phyloP scores from a whole-genome alignment of 1,140 invertebrate genomes.

The Diabrotica undecimpunctata region DNA sequence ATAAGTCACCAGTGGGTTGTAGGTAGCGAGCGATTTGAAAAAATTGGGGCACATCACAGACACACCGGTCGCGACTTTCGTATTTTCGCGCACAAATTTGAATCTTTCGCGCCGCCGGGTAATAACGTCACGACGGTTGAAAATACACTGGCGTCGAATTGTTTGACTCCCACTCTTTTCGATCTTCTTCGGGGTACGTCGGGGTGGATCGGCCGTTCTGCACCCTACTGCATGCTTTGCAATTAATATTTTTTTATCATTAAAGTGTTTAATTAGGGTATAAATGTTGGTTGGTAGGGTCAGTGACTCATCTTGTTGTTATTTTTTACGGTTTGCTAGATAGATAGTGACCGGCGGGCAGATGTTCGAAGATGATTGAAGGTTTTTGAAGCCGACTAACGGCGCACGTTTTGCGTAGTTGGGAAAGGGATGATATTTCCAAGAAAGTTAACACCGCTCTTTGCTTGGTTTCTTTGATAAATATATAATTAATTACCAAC shows the following conservation, averaged over 20 bases:
- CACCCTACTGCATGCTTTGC: constrained; percentile 44
- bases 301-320: constrained; percentile 38
- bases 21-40: neutral
- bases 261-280: constrained; percentile 45
- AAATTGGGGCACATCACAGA: neutral
- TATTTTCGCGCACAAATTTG: constrained; percentile 17
- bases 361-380: neutral
- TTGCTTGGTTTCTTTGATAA: too few species aligned
- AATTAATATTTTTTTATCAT: constrained; percentile 48
- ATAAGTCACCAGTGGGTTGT: too few species aligned
- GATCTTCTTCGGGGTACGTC: constrained; percentile 27
- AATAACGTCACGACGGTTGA: constrained; percentile 36
- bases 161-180: constrained; percentile 34
- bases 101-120: constrained; percentile 6
- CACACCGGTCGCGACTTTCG: neutral
- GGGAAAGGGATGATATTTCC: too few species aligned
- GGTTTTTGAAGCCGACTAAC: constrained; percentile 9
- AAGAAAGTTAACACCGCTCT: too few species aligned
- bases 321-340: constrained; percentile 4
- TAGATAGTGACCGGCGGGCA: neutral
- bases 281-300: constrained; percentile 37
- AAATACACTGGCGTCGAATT: constrained; percentile 35
- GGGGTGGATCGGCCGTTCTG: constrained; percentile 33
- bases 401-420: too few species aligned
- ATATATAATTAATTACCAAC: too few species aligned